Percentiles rank a stretch among this genome's conserved stretches.
These are phyloP conservation scores for Papilio machaon DNA, from an alignment of 1,140 invertebrate genomes.

Conservation along the genomic window DNA sequence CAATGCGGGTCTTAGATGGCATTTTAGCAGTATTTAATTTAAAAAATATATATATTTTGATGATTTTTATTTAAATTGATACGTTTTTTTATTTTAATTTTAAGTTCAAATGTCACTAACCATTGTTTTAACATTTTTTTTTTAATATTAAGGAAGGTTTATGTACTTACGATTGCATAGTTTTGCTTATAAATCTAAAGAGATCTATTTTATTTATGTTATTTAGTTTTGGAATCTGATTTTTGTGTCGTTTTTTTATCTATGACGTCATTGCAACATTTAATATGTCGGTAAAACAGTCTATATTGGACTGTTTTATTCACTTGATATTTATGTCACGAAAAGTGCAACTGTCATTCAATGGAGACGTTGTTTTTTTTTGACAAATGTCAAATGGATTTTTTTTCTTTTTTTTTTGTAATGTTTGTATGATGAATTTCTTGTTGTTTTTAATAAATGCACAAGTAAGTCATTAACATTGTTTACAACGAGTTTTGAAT, in stretches of 20 bases:
- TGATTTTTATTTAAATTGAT: slow-evolving; percentile 53
- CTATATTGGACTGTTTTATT: not conserved
- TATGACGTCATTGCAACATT: not conserved
- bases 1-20: slow-evolving; percentile 57
- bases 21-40: slow-evolving; percentile 72
- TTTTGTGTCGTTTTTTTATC: slow-evolving; percentile 36
- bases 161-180: slow-evolving; percentile 72
- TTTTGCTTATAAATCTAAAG: slow-evolving; percentile 54
- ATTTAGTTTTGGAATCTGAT: slow-evolving; percentile 41
- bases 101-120: slow-evolving; percentile 77
- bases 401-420: not conserved
- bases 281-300: slow-evolving; percentile 9
- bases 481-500: not conserved
- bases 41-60: slow-evolving; percentile 52
- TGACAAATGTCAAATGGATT: slow-evolving; percentile 25
- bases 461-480: not conserved
- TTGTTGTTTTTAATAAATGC: not conserved
- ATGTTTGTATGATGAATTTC: too few relatives aligned
- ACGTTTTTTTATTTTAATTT: slow-evolving; percentile 56
- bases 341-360: not conserved
- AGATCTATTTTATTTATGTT: slow-evolving; percentile 67
- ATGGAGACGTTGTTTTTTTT: not conserved
- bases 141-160: slow-evolving; percentile 69
- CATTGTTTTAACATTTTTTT: slow-evolving; percentile 54
- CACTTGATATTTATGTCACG: not conserved